Evolutionary conservation across 2,888 invertebrate species (phyloP), one percentile per base, ranked within the genome.

Genomic region (Pocota personata): DNA sequence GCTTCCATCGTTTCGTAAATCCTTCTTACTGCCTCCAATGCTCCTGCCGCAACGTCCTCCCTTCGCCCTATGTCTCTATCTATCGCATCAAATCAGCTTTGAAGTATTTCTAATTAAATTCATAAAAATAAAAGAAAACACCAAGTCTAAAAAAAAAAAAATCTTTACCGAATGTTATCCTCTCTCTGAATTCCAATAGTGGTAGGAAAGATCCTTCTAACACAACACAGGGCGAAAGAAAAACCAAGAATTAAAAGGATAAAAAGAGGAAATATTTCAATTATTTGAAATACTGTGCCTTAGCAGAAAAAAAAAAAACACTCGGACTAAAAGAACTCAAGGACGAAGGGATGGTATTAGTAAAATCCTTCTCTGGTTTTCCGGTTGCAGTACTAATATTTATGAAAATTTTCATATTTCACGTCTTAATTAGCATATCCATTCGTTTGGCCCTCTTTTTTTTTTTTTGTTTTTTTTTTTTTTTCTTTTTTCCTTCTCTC

Each of bases 61-160:
- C 46, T 10, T 19, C 50, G 0, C 35, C 27, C 19, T 14, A 8
- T 40, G 27, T 64, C 55, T 57, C 64, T 43, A 64, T 50, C 69
- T 43, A 16, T 64, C 40, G 57, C 62, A 60, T 69, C 75, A 75
- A 67, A 69, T 75, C 69, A 75, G 78, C 69, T 75, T 66, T 69
- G 64, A 84, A 79, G 55, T 79, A 75, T 79, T 75, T 69, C 48
- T 84, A 75, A 84, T 84, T 79, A 69, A 84, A 84, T 84, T 83
- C 35, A 52, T 1, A 10, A 21, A 46, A 10, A 6, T 30, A 72
- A 32, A 12, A 16, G 19, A 60, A 10, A 30, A 37, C 5, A 19
- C 7, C 58, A 1, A 30, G 19, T 5, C 30, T 27, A 19, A 16
- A 21, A 60, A 16, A 48, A 40, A n/a, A 5, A 19, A 57, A 6